A percentile compares a stretch with the other conserved stretches of the same genome.
Evolutionary conservation across 2,888 invertebrate species (phyloP).

Genomic region (Sipha maydis): DNA sequence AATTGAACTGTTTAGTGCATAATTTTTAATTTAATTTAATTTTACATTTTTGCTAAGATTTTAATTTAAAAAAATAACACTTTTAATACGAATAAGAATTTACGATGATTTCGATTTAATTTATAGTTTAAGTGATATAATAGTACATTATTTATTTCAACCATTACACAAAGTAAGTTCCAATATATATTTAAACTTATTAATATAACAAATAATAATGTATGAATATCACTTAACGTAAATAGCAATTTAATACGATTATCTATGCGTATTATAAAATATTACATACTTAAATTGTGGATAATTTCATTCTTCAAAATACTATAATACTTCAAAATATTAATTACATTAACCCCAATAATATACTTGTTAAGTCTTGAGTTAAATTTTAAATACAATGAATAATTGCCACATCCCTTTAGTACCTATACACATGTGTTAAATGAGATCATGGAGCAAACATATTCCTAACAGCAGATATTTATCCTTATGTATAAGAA

Average conservation of each 20-base stretch:
- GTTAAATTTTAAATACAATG: too few species aligned
- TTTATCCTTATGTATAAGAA: too few species aligned
- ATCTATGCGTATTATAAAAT: background rate
- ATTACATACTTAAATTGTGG: background rate
- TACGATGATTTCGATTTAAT: conserved; percentile 10
- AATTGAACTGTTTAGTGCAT: background rate
- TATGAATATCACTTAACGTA: background rate
- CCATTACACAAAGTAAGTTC: background rate
- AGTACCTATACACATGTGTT: too few species aligned
- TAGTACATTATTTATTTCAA: conserved; percentile 25
- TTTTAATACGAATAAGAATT: background rate
- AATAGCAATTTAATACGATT: background rate
- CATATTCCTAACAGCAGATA: too few species aligned
- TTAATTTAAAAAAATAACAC: conserved; percentile 5
- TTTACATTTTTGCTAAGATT: conserved; percentile 1
- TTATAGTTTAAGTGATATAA: conserved; percentile 21
- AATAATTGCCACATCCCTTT: too few species aligned
- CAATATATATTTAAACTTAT: background rate
- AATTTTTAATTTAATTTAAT: background rate
- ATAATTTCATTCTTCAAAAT: too few species aligned
- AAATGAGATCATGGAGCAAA: too few species aligned
- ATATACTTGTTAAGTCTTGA: too few species aligned
- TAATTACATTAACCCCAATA: too few species aligned
- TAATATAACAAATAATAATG: background rate
- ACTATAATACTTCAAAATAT: too few species aligned